Evolutionary conservation across 2,888 invertebrate genomes (phyloP).

Genomic region (Philonicus albiceps): DNA sequence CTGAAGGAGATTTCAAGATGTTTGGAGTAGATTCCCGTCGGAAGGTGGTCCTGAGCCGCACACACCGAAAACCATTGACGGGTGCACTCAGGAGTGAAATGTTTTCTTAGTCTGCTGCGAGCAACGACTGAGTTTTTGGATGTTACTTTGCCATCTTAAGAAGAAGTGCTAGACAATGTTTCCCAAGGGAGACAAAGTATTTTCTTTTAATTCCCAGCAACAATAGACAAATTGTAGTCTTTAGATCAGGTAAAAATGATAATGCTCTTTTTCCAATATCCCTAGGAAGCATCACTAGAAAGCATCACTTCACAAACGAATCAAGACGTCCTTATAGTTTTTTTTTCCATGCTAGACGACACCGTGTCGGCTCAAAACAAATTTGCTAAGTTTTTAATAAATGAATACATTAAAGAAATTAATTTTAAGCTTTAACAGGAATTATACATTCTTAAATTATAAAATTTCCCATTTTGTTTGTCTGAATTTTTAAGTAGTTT

Average conservation of each 20-base stretch:
- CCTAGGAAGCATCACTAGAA: no score
- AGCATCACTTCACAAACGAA: no score
- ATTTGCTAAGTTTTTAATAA: no score
- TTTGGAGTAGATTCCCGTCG: background rate
- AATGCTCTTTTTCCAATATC: background rate
- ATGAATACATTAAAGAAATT: no score
- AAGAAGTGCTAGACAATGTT: background rate
- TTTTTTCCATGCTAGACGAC: no score
- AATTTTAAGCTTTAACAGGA: no score
- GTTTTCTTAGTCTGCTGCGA: background rate
- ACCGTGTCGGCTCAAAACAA: no score
- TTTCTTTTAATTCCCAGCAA: background rate
- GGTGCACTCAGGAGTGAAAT: background rate
- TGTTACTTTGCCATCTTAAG: background rate
- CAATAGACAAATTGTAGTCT: background rate
- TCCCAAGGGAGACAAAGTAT: background rate
- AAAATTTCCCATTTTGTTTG: no score
- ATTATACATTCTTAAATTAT: no score
- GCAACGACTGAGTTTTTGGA: background rate
- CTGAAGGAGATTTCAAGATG: constrained; percentile 29
- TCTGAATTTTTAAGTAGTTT: no score
- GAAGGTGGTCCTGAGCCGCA: background rate
- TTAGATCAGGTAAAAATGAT: background rate
- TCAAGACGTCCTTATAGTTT: no score
- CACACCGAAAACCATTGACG: background rate